A percentile compares a stretch with the other conserved stretches of the same genome.
These are phyloP conservation scores for Malurus elegans DNA, from an alignment of 2,113 vertebrate genomes.

Conservation along the genomic window DNA sequence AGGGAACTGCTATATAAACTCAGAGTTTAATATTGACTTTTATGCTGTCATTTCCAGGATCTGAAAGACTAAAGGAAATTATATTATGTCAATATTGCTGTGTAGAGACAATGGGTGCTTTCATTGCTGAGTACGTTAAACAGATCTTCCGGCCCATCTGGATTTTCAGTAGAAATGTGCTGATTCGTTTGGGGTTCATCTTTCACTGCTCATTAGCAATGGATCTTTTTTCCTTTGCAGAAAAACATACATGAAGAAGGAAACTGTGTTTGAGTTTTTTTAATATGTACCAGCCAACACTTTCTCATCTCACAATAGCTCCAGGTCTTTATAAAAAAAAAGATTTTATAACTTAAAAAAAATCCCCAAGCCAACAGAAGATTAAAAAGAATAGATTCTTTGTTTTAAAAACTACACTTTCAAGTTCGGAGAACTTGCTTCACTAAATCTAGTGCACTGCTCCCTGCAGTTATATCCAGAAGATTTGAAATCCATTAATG, in stretches of 20 bases:
- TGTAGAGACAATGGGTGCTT: background rate
- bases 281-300: background rate
- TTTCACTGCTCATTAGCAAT: background rate
- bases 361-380: rapidly evolving
- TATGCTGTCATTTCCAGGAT: background rate
- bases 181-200: background rate
- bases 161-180: background rate
- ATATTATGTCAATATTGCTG: background rate
- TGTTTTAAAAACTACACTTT: background rate
- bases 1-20: background rate
- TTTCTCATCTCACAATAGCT: background rate
- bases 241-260: background rate
- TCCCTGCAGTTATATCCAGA: background rate
- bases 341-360: background rate
- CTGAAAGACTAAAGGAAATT: background rate
- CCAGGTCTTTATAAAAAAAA: background rate
- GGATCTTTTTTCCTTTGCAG: background rate
- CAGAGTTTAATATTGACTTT: conserved; percentile 5
- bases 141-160: background rate
- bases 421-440: background rate
- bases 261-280: background rate
- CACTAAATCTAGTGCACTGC: background rate
- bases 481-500: background rate
- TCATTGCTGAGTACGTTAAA: background rate
- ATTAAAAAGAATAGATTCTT: background rate